phyloP scores from a whole-genome alignment of 2,888 invertebrate genomes.

The Platycnemis pennipes region DNA sequence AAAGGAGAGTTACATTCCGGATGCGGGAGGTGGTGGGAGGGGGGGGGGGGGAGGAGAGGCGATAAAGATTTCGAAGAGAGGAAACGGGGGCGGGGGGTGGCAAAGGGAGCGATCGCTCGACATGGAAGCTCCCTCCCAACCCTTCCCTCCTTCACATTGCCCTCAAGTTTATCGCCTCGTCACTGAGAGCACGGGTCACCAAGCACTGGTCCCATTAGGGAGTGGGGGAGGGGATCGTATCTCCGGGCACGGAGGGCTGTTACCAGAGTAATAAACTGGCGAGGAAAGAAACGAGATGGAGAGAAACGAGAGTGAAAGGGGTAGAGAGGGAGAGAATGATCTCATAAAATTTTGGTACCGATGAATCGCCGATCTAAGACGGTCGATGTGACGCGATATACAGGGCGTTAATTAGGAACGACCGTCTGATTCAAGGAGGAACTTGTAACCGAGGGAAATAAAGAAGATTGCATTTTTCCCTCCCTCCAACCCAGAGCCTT shows the following conservation, averaged over 20 bases:
- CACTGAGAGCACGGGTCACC: constrained; percentile 50
- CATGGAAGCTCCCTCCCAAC: background rate
- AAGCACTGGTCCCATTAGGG: constrained; percentile 45
- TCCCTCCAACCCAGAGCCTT: background rate
- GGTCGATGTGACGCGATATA: background rate
- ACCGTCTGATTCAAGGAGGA: background rate
- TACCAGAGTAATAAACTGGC: constrained; percentile 37
- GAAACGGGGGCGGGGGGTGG: background rate
- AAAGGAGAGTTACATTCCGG: background rate
- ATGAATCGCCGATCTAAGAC: background rate
- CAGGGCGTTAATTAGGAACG: background rate
- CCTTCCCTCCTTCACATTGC: background rate
- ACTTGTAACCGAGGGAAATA: background rate
- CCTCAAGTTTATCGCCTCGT: constrained; percentile 54
- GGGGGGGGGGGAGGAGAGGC: background rate
- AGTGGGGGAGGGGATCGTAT: background rate
- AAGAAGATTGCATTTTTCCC: background rate
- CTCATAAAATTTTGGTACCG: constrained; percentile 27
- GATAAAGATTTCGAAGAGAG: background rate
- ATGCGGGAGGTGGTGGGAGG: background rate
- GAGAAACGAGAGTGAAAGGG: constrained; percentile 11
- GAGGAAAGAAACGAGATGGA: background rate
- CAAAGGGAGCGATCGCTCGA: background rate
- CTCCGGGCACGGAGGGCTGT: constrained; percentile 6
- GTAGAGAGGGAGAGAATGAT: background rate